phyloP scores from a whole-genome alignment of 2,888 invertebrate species.

The Ametastegia equiseti region DNA sequence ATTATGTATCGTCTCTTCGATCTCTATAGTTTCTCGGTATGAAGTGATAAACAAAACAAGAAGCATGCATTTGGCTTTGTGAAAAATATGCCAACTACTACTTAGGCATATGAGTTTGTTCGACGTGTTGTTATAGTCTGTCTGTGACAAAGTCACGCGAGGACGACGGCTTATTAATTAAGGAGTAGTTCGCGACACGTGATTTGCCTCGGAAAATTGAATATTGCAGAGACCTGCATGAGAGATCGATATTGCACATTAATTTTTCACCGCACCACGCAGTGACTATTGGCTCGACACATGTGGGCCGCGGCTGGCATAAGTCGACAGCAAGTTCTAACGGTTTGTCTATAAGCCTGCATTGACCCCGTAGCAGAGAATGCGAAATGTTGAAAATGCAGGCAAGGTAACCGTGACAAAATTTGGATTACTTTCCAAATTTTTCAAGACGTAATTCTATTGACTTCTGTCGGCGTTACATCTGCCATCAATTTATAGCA shows the following conservation, averaged over 20 bases:
- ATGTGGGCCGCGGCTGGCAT: neutral
- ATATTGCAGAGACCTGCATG: slow-evolving; percentile 36
- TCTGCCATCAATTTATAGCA: neutral
- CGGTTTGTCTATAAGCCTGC: neutral
- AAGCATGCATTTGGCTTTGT: neutral
- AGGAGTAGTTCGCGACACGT: slow-evolving; percentile 27
- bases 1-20: neutral
- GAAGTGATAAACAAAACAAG: neutral
- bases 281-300: neutral
- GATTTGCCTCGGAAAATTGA: slow-evolving; percentile 27
- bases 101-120: too few species aligned
- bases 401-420: neutral
- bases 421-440: neutral
- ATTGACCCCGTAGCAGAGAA: neutral
- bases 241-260: slow-evolving; percentile 35
- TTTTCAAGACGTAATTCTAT: neutral
- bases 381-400: neutral
- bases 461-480: neutral
- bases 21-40: neutral
- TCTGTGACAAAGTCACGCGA: slow-evolving; percentile 1
- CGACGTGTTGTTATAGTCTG: neutral
- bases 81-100: neutral
- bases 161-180: neutral
- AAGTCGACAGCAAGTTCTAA: neutral
- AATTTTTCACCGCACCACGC: slow-evolving; percentile 3